Conservation (phyloP, 2,113 vertebrate species). For the Hyla sarda region DNA sequence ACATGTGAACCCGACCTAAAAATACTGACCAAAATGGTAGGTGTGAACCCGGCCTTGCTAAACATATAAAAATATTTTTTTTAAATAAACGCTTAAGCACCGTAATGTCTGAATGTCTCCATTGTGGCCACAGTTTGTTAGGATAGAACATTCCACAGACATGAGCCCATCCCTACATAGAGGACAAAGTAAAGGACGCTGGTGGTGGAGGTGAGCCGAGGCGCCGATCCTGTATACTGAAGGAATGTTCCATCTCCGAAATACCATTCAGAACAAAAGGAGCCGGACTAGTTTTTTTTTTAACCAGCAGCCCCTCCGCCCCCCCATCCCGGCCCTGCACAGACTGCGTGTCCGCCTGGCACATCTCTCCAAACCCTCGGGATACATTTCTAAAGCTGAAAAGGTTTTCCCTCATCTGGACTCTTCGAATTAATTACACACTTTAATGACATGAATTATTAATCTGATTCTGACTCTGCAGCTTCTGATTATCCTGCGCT, state of each 20-base stretch:
- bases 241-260: slow-evolving; percentile 40
- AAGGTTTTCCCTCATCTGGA: slow-evolving; percentile 77
- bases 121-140: neutral
- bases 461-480: slow-evolving; percentile 98
- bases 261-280: slow-evolving; percentile 26
- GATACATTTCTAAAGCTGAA: slow-evolving; percentile 59
- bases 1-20: no score
- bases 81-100: neutral
- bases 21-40: no score
- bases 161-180: neutral
- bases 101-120: neutral
- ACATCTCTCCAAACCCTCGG: slow-evolving; percentile 56
- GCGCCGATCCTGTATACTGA: neutral
- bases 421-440: slow-evolving; percentile 95
- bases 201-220: neutral
- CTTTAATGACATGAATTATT: slow-evolving; percentile 99
- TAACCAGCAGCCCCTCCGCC: slow-evolving; percentile 42
- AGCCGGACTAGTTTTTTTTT: slow-evolving; percentile 37
- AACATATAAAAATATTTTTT: no score
- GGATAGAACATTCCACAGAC: neutral
- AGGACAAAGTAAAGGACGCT: neutral
- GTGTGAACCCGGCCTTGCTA: no score
- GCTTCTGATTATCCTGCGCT: slow-evolving; percentile 93
- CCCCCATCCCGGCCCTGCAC: slow-evolving; percentile 60
- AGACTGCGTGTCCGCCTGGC: slow-evolving; percentile 62